Conservation (phyloP, 1,140 invertebrate species). For the Drusus annulatus region DNA sequence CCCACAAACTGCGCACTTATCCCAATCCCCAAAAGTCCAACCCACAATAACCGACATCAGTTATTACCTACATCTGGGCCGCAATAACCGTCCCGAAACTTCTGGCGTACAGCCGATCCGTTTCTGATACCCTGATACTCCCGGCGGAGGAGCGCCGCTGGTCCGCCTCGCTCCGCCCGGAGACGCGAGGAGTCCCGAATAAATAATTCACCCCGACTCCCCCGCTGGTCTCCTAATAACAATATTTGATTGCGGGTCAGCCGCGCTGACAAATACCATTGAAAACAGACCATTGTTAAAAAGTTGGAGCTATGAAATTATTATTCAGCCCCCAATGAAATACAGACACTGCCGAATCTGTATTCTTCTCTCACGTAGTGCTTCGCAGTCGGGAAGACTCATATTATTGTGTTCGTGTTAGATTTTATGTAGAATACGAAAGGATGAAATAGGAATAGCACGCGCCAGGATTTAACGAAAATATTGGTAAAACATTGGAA, state of each 20-base stretch:
- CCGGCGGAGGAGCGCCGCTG: constrained; percentile 22
- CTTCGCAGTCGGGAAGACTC: too few relatives aligned
- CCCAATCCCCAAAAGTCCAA: constrained; percentile 49
- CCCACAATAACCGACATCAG: constrained; percentile 58
- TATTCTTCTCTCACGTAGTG: too few relatives aligned
- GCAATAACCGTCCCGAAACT: constrained; percentile 56
- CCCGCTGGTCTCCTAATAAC: constrained; percentile 41
- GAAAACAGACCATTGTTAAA: constrained; percentile 17
- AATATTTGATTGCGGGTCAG: constrained; percentile 42
- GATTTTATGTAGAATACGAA: too few relatives aligned
- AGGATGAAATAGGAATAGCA: too few relatives aligned
- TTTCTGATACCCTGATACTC: constrained; percentile 48
- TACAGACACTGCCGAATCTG: too few relatives aligned
- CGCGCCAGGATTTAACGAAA: too few relatives aligned
- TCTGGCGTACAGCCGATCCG: constrained; percentile 37
- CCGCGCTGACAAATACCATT: constrained; percentile 12
- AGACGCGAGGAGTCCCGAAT: constrained; percentile 14
- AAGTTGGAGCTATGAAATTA: too few relatives aligned
- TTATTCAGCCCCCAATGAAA: too few relatives aligned
- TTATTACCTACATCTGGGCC: constrained; percentile 56
- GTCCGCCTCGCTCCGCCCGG: neutral
- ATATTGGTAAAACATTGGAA: too few relatives aligned
- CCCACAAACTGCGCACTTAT: constrained; percentile 54
- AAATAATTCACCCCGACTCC: constrained; percentile 39
- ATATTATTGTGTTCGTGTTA: too few relatives aligned